Evolutionary conservation across 2,113 vertebrate species (phyloP).

Genomic region (Pelodiscus sinensis): DNA sequence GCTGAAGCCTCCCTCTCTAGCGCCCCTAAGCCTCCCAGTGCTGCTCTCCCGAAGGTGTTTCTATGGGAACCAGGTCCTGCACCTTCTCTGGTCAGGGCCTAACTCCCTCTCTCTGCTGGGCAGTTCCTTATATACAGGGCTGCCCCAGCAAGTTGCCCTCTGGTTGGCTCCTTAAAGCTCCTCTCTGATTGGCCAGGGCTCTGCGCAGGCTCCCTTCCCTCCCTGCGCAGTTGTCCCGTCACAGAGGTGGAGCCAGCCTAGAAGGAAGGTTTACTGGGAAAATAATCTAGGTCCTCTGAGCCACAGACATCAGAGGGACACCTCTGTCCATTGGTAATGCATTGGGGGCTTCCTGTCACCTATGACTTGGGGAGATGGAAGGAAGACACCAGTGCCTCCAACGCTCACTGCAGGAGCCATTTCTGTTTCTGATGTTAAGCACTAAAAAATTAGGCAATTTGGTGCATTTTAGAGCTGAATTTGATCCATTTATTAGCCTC

Average conservation of each 20-base stretch:
- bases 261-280: conserved; percentile 69
- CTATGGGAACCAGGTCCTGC: no score
- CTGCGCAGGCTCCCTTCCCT: no score
- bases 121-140: no score
- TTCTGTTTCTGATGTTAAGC: background rate
- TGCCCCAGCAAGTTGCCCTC: no score
- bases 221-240: no score
- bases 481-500: background rate
- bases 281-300: conserved; percentile 70
- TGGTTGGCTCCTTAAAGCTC: no score
- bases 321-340: conserved; percentile 65
- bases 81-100: no score
- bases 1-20: no score
- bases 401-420: background rate
- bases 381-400: conserved; percentile 4
- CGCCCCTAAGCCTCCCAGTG: no score
- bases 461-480: rapidly evolving
- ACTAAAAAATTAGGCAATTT: background rate
- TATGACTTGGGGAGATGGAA: conserved; percentile 16
- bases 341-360: conserved; percentile 59
- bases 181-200: no score
- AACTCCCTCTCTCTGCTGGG: no score
- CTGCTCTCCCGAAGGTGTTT: no score
- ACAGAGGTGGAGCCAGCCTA: conserved; percentile 16
- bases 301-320: conserved; percentile 70